A percentile compares a stretch with the other conserved stretches of the same genome.
Conservation (phyloP, 2,797 vertebrate species). For the Todus mexicanus region DNA sequence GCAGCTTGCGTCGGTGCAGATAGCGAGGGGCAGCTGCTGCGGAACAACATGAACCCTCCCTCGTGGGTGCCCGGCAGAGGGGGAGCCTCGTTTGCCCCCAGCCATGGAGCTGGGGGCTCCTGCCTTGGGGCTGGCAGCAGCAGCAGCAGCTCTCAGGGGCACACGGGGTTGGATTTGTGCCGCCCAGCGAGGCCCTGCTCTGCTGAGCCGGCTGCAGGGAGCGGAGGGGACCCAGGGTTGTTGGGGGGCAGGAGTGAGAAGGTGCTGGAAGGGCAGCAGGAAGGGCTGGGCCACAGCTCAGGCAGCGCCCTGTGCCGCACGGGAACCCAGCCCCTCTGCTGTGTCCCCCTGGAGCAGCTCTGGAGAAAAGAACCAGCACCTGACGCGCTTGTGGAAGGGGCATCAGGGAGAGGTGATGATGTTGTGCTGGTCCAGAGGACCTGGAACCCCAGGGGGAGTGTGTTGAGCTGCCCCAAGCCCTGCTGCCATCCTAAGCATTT, state of each 20-base stretch:
- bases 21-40: neutral
- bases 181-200: neutral
- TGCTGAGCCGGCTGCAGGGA: neutral
- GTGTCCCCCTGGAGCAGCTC: neutral
- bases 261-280: neutral
- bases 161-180: rapidly evolving
- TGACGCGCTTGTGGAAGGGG: neutral
- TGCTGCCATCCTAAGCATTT: neutral
- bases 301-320: rapidly evolving
- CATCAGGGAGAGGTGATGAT: rapidly evolving
- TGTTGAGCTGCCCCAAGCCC: neutral
- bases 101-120: neutral
- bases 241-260: neutral
- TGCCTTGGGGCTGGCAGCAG: neutral
- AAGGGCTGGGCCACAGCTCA: neutral
- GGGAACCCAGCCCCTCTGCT: neutral
- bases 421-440: neutral
- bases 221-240: neutral
- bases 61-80: neutral
- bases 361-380: neutral
- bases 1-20: neutral
- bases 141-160: neutral
- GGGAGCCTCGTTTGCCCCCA: neutral
- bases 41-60: neutral
- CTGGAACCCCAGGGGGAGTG: neutral